Percentiles rank a stretch among this genome's conserved stretches.
Conservation (phyloP, 1,140 invertebrate species). For the Eciton burchellii region DNA sequence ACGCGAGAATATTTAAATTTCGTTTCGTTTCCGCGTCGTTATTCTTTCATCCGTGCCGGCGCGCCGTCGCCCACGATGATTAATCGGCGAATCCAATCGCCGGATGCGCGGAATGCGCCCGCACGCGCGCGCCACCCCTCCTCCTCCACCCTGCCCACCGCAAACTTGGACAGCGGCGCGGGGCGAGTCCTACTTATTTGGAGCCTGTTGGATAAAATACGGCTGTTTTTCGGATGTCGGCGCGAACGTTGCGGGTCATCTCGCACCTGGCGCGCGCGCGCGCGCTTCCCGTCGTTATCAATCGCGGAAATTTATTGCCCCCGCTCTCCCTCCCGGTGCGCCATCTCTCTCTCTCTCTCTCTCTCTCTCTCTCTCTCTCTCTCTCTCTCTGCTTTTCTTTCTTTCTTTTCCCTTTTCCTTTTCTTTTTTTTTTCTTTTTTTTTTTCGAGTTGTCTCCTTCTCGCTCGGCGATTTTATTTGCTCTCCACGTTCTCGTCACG, state of each 20-base stretch:
- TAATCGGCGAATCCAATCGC: conserved; percentile 76
- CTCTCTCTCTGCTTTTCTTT: no score
- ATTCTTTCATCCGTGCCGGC: conserved; percentile 77
- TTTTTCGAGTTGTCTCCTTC: conserved; percentile 42
- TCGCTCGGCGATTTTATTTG: conserved; percentile 51
- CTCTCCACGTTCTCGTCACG: conserved; percentile 56
- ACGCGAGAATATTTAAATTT: conserved; percentile 79
- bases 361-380: no score
- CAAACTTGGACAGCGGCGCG: conserved; percentile 34
- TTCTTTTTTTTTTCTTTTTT: not conserved
- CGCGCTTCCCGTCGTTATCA: conserved; percentile 39
- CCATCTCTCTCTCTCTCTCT: no score
- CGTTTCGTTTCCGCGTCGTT: conserved; percentile 78
- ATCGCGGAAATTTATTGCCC: conserved; percentile 50
- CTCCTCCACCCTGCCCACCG: no score
- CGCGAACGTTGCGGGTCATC: not conserved
- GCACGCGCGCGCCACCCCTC: conserved; percentile 36
- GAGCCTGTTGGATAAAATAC: conserved; percentile 36
- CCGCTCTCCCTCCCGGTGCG: no score
- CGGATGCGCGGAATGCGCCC: conserved; percentile 54
- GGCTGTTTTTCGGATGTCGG: conserved; percentile 15
- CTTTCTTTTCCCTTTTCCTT: not conserved
- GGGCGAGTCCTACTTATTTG: conserved; percentile 48
- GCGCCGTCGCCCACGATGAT: conserved; percentile 63
- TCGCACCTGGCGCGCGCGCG: not conserved